Base-by-base conservation (phyloP, 2,888 invertebrate species). In the Hemicrepidius hirtus region DNA sequence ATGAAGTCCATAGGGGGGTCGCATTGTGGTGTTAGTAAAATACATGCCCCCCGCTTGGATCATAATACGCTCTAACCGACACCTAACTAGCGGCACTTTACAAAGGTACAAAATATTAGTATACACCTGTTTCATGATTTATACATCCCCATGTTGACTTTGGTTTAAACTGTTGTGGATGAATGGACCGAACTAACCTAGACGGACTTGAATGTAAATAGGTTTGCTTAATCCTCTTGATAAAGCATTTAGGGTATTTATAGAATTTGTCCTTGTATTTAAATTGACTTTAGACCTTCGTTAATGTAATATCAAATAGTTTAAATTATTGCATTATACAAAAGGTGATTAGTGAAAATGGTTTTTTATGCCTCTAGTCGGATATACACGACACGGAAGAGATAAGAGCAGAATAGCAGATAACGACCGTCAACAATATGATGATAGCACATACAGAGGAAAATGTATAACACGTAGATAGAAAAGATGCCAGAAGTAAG, bases 11-110 rank as follows among this genome's bases (percentile, higher is more conserved):
- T 80, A 82, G 83, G 82, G 84, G 85, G 84, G 81, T 81, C 81
- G 82, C 80, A 84, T 85, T 85, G 85, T 85, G 81, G 80, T 83
- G 83, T 83, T 82, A 79, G 80, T 83, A 85, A 85, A 84, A 82
- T 84, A 84, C 84, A 84, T 83, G 81, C 84, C 85, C 84, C 85
- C 85, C 79, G 85, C 84, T 81, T 82, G 76, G 83, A 82, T 80
- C 82, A 82, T 85, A 85, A 85, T 85, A 84, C 82, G 84, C 82
- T 84, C 82, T 84, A 84, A 84, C 85, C 82, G 84, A 84, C 84
- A 84, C 84, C 83, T 84, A 83, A 84, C 82, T 81, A 83, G 82
- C 84, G 85, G 83, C 82, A 81, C 79, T 79, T 79, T 78, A 81
- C 83, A 84, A 84, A 84, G 82, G 81, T 80, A 82, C 82, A 83